Conservation (phyloP, 1,140 invertebrate species). For the Aphidius gifuensis region DNA sequence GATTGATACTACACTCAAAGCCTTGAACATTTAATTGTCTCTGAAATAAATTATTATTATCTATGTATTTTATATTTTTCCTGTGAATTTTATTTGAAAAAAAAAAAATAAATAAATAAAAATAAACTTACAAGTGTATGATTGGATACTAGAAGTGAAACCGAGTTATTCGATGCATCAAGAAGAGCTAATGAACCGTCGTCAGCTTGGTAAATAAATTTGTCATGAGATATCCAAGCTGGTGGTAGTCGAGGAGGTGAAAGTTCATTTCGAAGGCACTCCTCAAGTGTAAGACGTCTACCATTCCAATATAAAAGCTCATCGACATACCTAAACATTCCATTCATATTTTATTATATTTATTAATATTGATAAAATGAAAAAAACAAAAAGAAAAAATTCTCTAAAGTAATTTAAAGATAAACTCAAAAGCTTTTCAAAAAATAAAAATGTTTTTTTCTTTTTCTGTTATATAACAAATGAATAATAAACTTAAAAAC, state of each 20-base stretch:
- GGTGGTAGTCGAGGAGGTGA: slow-evolving; percentile 70
- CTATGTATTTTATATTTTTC: not conserved
- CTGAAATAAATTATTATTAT: slow-evolving; percentile 53
- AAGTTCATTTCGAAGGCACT: slow-evolving; percentile 74
- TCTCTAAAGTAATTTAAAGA: too few relatives aligned
- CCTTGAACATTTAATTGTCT: slow-evolving; percentile 79
- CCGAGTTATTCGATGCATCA: slow-evolving; percentile 71
- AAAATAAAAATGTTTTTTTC: too few relatives aligned
- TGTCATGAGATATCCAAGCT: slow-evolving; percentile 73
- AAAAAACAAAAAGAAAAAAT: slow-evolving; percentile 7
- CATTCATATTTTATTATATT: not conserved
- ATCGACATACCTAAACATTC: slow-evolving; percentile 70
- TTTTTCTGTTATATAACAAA: too few relatives aligned
- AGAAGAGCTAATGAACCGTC: slow-evolving; percentile 75
- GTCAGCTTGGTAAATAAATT: slow-evolving; percentile 80
- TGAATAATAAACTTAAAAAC: too few relatives aligned
- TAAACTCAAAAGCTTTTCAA: not conserved
- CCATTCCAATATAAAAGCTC: slow-evolving; percentile 83
- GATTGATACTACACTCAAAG: slow-evolving; percentile 76
- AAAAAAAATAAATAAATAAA: not conserved
- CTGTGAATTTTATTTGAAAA: not conserved
- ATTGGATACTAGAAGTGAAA: slow-evolving; percentile 76
- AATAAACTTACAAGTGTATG: slow-evolving; percentile 70
- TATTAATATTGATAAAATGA: not conserved
- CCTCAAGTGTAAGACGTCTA: slow-evolving; percentile 74